Evolutionary conservation across 2,888 invertebrate genomes (phyloP).

Genomic region (Ennomos quercinarius): DNA sequence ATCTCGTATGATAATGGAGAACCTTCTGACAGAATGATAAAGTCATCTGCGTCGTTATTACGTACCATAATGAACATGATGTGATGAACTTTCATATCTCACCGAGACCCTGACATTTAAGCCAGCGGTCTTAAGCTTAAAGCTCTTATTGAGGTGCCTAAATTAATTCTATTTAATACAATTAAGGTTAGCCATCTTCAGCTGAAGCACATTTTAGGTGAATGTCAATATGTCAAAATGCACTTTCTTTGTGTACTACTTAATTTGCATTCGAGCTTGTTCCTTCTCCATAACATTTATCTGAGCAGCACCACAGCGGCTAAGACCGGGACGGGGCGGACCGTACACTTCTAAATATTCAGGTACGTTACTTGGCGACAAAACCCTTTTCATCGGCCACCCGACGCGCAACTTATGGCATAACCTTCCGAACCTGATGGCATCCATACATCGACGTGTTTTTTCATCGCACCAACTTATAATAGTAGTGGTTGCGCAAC

Average conservation of each 20-base stretch:
- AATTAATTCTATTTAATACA: constrained; percentile 33
- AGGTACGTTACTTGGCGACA: constrained; percentile 69
- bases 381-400: constrained; percentile 76
- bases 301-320: constrained; percentile 21
- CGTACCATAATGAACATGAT: constrained; percentile 75
- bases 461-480: constrained; percentile 38
- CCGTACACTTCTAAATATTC: constrained; percentile 71
- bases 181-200: constrained; percentile 30
- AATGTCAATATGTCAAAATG: constrained; percentile 5
- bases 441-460: constrained; percentile 46
- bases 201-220: constrained; percentile 1
- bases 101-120: constrained; percentile 75
- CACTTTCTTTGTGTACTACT: constrained; percentile 16
- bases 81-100: constrained; percentile 80
- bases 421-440: constrained; percentile 58
- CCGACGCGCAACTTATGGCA: constrained; percentile 73
- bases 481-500: constrained; percentile 54
- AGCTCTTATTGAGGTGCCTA: constrained; percentile 49
- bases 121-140: constrained; percentile 64
- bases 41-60: constrained; percentile 78
- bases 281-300: constrained; percentile 43
- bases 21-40: constrained; percentile 69
- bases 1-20: constrained; percentile 69
- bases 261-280: constrained; percentile 35
- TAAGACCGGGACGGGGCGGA: constrained; percentile 55